Conservation (phyloP, 2,113 vertebrate species). For the Polypterus senegalus region DNA sequence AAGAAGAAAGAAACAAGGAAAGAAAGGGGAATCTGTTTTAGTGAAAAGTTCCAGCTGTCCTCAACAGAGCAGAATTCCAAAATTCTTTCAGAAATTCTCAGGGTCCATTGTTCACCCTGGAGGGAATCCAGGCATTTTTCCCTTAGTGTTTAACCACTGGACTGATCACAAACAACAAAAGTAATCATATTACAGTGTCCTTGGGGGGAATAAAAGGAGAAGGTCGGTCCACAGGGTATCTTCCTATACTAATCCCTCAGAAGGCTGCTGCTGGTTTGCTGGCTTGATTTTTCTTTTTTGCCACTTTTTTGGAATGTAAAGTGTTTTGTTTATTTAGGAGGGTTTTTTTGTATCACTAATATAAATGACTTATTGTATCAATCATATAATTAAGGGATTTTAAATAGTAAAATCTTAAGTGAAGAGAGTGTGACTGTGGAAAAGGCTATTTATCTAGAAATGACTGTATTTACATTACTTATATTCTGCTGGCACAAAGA, state of each 20-base stretch:
- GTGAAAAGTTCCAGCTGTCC: constrained; percentile 31
- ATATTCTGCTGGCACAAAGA: no score
- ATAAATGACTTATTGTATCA: constrained; percentile 13
- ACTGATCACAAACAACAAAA: constrained; percentile 49
- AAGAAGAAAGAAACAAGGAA: constrained; percentile 26
- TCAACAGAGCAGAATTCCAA: constrained; percentile 28
- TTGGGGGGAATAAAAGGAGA: constrained; percentile 30
- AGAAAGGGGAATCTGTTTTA: constrained; percentile 2
- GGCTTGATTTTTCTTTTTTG: constrained; percentile 21
- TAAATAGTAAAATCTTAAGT: no score
- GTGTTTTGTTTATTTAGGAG: background rate
- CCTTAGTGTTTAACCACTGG: constrained; percentile 53
- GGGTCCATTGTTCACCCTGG: constrained; percentile 31
- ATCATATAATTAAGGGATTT: constrained; percentile 17
- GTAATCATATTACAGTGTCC: constrained; percentile 66
- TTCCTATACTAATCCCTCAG: constrained; percentile 44
- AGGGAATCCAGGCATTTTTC: constrained; percentile 30
- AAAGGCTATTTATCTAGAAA: constrained; percentile 21
- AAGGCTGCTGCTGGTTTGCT: background rate
- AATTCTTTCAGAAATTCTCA: constrained; percentile 20
- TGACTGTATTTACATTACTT: constrained; percentile 18
- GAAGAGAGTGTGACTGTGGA: no score
- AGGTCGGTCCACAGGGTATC: constrained; percentile 39
- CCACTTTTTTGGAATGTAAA: constrained; percentile 13
- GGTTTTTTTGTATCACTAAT: constrained; percentile 9